Evolutionary conservation across 2,797 vertebrate genomes (phyloP).

Genomic region (Mycteria americana): DNA sequence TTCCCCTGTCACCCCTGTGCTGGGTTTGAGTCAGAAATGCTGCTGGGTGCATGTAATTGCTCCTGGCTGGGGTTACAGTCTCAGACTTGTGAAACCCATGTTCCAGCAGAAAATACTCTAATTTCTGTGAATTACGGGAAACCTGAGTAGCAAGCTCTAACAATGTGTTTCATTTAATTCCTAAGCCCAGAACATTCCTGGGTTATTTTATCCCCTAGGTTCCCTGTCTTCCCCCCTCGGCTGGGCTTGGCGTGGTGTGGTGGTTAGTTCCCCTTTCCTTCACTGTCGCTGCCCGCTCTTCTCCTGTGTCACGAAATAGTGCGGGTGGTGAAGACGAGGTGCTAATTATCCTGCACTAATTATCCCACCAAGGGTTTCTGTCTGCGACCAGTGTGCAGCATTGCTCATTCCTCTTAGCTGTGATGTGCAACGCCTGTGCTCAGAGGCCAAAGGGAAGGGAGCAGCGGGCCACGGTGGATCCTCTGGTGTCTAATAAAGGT

Average conservation of each 20-base stretch:
- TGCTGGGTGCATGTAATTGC: neutral
- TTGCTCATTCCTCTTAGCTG: neutral
- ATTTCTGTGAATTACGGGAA: constrained; percentile 50
- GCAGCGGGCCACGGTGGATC: neutral
- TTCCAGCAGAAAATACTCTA: constrained; percentile 24
- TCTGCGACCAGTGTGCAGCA: neutral
- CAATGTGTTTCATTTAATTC: constrained; percentile 29
- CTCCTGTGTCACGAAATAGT: neutral
- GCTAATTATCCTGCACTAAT: neutral
- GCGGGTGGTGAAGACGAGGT: neutral
- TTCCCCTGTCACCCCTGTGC: neutral
- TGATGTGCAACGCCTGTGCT: rapidly evolving
- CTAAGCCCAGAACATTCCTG: neutral
- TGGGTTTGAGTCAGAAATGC: neutral
- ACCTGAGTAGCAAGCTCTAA: constrained; percentile 5
- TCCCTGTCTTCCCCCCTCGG: rapidly evolving
- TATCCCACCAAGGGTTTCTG: neutral
- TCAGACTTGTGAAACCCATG: neutral
- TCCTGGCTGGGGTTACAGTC: neutral
- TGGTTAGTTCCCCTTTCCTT: neutral
- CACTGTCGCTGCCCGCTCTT: rapidly evolving
- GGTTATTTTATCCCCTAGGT: neutral
- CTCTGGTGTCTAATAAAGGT: neutral
- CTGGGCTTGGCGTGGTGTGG: rapidly evolving
- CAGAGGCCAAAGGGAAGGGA: neutral